These are phyloP conservation scores for Brachyptera putata DNA, from an alignment of 2,888 invertebrate species.

Conservation along the genomic window DNA sequence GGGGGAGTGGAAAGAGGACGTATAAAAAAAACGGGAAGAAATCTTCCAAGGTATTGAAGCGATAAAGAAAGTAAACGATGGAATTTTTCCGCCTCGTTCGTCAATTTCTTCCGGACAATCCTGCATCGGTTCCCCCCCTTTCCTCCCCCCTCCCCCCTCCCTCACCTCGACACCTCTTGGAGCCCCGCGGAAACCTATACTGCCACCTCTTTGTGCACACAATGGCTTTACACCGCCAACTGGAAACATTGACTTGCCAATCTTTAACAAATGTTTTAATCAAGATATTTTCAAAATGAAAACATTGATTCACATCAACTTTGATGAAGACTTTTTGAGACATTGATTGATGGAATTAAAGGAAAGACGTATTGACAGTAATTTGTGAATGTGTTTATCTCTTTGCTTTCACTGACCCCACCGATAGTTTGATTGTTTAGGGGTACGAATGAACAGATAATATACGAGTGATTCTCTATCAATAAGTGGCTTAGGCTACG, in stretches of 20 bases:
- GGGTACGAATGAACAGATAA: too few species aligned
- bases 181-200: background rate
- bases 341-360: too few species aligned
- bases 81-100: constrained; percentile 28
- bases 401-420: too few species aligned
- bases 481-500: too few species aligned
- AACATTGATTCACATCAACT: too few species aligned
- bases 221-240: background rate
- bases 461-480: too few species aligned
- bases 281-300: too few species aligned
- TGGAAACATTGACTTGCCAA: constrained; percentile 10
- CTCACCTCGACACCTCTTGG: background rate
- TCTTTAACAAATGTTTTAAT: too few species aligned
- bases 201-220: constrained; percentile 5
- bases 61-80: constrained; percentile 22
- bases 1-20: constrained; percentile 1
- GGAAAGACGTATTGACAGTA: too few species aligned
- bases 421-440: too few species aligned
- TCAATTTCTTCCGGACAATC: constrained; percentile 28
- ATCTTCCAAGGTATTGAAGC: constrained; percentile 23
- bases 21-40: constrained; percentile 1
- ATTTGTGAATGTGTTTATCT: too few species aligned
- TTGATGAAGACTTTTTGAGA: too few species aligned
- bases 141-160: constrained; percentile 3
- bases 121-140: constrained; percentile 2